phyloP scores from a whole-genome alignment of 2,888 invertebrate species.

The Asteroscopus sphinx region DNA sequence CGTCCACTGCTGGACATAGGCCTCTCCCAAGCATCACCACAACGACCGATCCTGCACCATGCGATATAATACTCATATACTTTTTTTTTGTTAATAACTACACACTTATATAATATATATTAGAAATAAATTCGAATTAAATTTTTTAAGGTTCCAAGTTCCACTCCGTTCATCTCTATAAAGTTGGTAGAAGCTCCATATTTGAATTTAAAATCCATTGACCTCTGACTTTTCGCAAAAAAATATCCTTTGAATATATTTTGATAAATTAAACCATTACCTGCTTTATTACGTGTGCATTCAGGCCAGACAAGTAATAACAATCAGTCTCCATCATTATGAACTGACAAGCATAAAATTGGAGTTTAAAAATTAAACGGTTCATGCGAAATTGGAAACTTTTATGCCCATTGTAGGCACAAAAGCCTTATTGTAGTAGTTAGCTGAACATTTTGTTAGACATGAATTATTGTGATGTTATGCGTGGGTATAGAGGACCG shows the following conservation, averaged over 20 bases:
- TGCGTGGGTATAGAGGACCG: constrained; percentile 42
- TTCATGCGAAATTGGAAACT: constrained; percentile 58
- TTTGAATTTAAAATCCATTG: constrained; percentile 4
- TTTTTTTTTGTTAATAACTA: too few relatives aligned
- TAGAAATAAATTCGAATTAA: too few relatives aligned
- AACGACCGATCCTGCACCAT: too few relatives aligned
- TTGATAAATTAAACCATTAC: constrained; percentile 52
- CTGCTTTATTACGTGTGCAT: constrained; percentile 47
- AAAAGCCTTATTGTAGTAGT: constrained; percentile 52
- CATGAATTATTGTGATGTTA: constrained; percentile 45
- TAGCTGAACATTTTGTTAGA: constrained; percentile 47
- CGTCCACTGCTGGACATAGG: too few relatives aligned
- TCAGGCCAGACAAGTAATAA: constrained; percentile 44
- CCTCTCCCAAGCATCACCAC: too few relatives aligned
- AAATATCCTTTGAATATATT: constrained; percentile 32
- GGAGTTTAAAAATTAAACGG: constrained; percentile 58
- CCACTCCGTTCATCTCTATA: background rate
- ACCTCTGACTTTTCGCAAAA: constrained; percentile 10
- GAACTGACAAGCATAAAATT: constrained; percentile 68
- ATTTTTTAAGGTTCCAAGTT: too few relatives aligned
- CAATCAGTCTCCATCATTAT: constrained; percentile 53
- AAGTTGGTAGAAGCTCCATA: background rate
- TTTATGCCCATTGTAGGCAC: constrained; percentile 49
- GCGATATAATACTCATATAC: too few relatives aligned
- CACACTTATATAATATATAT: too few relatives aligned